These are phyloP conservation scores for Zoanthus gigantus DNA, from an alignment of 92 coral and sea anemone genomes.

Conservation along the genomic window DNA sequence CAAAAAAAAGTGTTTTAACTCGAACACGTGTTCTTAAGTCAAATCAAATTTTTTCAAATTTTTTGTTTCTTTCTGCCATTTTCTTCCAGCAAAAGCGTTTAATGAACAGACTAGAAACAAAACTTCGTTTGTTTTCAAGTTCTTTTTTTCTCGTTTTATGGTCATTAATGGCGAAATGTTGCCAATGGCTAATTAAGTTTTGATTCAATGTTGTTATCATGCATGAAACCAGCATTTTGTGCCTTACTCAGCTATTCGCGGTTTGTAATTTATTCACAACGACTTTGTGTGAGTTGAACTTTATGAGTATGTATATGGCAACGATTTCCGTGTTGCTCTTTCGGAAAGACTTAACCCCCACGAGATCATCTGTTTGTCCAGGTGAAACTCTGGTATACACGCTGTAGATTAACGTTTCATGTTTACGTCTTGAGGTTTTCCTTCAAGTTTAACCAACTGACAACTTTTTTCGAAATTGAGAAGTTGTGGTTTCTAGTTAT, in stretches of 20 bases:
- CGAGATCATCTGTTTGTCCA: not conserved
- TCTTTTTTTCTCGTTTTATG: not conserved
- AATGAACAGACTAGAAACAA: not conserved
- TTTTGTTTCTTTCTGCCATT: not conserved
- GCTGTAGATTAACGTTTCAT: not conserved
- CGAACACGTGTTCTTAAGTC: no score
- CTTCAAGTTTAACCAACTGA: not conserved
- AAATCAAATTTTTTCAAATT: no score
- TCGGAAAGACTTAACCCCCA: not conserved
- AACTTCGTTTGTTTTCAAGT: not conserved
- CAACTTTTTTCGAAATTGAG: not conserved
- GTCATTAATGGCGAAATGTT: not conserved
- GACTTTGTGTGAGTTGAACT: not conserved
- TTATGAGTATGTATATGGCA: not conserved
- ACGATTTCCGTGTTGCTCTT: not conserved
- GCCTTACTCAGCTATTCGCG: not conserved
- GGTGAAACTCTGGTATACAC: not conserved
- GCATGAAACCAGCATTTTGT: not conserved
- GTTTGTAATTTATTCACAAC: not conserved
- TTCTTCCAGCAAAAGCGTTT: not conserved
- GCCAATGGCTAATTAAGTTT: not conserved
- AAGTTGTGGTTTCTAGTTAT: not conserved
- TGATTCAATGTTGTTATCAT: not conserved
- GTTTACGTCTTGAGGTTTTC: conserved; percentile 1
- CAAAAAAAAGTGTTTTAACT: no score